These are phyloP conservation scores for Conchocele bisecta DNA, from an alignment of 2,888 invertebrate species.

Conservation along the genomic window DNA sequence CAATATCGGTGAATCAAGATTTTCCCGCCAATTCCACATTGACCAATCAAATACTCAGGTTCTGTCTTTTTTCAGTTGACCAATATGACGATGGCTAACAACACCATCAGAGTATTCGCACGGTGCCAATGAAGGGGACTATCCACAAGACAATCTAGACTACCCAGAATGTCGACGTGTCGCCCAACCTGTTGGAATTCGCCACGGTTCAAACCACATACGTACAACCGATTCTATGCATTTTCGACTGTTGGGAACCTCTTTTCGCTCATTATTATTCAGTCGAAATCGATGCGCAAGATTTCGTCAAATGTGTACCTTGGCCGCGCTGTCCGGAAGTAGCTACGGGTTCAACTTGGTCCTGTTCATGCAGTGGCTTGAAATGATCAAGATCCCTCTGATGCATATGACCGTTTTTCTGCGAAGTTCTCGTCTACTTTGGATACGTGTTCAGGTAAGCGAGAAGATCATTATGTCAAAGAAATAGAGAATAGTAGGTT, in stretches of 20 bases:
- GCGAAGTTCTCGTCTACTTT: slow-evolving; percentile 88
- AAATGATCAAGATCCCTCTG: slow-evolving; percentile 57
- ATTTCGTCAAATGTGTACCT: slow-evolving; percentile 84
- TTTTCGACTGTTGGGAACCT: slow-evolving; percentile 89
- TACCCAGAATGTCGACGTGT: slow-evolving; percentile 11
- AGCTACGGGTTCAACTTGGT: slow-evolving; percentile 89
- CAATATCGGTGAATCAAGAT: too few species aligned
- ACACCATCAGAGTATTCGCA: too few species aligned
- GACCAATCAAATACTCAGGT: too few species aligned
- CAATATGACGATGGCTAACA: too few species aligned
- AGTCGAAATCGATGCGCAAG: slow-evolving; percentile 87
- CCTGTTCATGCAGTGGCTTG: slow-evolving; percentile 83
- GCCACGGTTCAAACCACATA: slow-evolving; percentile 53
- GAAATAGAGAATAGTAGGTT: too few species aligned
- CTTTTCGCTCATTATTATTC: slow-evolving; percentile 89
- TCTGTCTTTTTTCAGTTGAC: too few species aligned
- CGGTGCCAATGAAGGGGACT: too few species aligned
- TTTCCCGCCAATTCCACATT: too few species aligned
- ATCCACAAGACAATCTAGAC: too few species aligned
- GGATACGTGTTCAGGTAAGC: slow-evolving; percentile 80
- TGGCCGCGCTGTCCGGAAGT: slow-evolving; percentile 88
- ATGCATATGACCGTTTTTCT: slow-evolving; percentile 84
- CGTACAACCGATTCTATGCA: slow-evolving; percentile 87
- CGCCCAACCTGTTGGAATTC: slow-evolving; percentile 35
- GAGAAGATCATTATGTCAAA: too few species aligned